A percentile compares a stretch with the other conserved stretches of the same genome.
Evolutionary conservation across 2,797 vertebrate genomes (phyloP).

Genomic region (Hydrolagus colliei): DNA sequence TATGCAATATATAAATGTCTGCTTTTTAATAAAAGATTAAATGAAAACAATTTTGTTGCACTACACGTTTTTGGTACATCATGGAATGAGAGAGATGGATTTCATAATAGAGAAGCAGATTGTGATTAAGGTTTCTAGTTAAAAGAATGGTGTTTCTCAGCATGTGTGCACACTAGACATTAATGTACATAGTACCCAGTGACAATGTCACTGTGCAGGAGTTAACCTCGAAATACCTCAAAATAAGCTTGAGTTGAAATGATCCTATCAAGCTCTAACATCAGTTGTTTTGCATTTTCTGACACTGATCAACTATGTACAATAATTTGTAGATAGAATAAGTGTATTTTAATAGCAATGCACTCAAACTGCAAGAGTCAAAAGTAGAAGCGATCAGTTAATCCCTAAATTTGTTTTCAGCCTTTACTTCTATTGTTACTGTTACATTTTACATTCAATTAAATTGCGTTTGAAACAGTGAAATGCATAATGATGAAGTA

Average conservation of each 20-base stretch:
- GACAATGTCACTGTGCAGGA: background rate
- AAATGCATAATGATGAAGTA: background rate
- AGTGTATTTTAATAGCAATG: constrained; percentile 2
- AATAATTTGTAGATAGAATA: background rate
- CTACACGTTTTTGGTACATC: constrained; percentile 15
- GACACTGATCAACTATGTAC: background rate
- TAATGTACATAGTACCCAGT: constrained; percentile 5
- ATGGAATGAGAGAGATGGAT: background rate
- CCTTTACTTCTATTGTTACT: background rate
- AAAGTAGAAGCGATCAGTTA: background rate
- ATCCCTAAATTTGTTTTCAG: background rate
- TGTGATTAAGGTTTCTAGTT: background rate
- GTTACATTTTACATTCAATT: constrained; percentile 1
- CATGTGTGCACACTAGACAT: constrained; percentile 1
- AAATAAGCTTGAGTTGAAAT: background rate
- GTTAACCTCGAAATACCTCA: background rate
- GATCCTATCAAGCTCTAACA: background rate
- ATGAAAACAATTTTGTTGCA: constrained; percentile 8
- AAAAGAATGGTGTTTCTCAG: constrained; percentile 3
- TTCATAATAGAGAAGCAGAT: constrained; percentile 13
- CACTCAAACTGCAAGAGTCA: background rate
- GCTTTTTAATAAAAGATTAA: background rate
- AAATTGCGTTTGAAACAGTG: background rate
- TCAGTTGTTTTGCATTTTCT: constrained; percentile 15
- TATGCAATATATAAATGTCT: constrained; percentile 24